Percentiles rank a stretch among this genome's conserved stretches.
phyloP scores from a whole-genome alignment of 2,888 invertebrate genomes.

The Anticlea derivata region DNA sequence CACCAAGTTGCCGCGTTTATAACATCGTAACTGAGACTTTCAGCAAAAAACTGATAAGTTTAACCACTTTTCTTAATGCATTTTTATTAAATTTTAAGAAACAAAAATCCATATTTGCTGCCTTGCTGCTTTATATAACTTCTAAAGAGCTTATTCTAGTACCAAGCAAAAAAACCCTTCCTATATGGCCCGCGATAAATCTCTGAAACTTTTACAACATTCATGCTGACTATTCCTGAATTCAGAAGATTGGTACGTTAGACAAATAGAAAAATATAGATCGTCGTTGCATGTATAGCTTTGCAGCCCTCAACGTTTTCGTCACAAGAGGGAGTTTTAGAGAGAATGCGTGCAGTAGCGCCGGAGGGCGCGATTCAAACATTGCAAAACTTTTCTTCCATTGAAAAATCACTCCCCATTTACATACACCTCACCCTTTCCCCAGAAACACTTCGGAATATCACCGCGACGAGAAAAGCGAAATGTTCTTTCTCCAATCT shows the following conservation, averaged over 20 bases:
- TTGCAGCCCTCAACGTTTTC: conserved; percentile 59
- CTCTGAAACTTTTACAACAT: neutral
- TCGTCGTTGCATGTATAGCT: conserved; percentile 35
- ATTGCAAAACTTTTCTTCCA: conserved; percentile 44
- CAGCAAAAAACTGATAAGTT: conserved; percentile 14
- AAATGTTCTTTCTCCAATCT: conserved; percentile 30
- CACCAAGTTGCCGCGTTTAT: conserved; percentile 53
- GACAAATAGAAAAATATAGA: conserved; percentile 17
- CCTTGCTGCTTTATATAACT: no score
- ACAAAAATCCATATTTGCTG: no score
- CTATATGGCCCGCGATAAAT: neutral
- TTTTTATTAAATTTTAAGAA: neutral
- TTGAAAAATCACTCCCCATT: conserved; percentile 61
- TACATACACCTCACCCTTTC: conserved; percentile 48
- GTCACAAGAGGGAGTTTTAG: conserved; percentile 74
- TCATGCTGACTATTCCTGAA: conserved; percentile 1
- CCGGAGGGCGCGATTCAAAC: conserved; percentile 54
- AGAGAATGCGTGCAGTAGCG: conserved; percentile 62
- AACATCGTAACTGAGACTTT: conserved; percentile 46
- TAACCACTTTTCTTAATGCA: conserved; percentile 4
- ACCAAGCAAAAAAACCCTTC: conserved; percentile 24
- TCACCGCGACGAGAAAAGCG: conserved; percentile 27
- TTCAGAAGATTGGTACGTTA: neutral
- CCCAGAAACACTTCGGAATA: conserved; percentile 40
- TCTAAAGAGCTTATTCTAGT: neutral